phyloP scores from a whole-genome alignment of 1,140 invertebrate genomes.

The Bicyclus anynana region DNA sequence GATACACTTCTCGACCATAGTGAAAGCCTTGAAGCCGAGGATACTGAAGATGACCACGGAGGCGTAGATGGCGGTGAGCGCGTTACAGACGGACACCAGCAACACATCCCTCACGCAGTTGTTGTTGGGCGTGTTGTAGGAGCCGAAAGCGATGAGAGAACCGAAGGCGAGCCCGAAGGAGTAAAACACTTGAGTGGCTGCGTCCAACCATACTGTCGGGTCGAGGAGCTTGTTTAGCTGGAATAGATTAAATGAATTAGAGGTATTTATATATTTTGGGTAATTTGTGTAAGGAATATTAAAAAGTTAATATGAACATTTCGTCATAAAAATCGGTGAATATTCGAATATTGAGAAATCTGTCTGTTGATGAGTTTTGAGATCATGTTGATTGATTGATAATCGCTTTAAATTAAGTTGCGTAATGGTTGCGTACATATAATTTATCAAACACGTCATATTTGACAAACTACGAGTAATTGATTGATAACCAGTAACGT shows the following conservation, averaged over 20 bases:
- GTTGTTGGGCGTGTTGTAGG: constrained; percentile 93
- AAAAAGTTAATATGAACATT: too few relatives aligned
- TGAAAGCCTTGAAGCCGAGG: constrained; percentile 91
- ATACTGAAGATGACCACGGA: constrained; percentile 95
- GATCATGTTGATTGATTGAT: too few relatives aligned
- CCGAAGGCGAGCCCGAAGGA: constrained; percentile 96
- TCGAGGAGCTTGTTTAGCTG: constrained; percentile 88
- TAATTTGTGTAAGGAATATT: too few relatives aligned
- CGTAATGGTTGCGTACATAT: too few relatives aligned
- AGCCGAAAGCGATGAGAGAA: constrained; percentile 93
- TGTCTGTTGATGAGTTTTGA: too few relatives aligned
- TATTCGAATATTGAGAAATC: too few relatives aligned
- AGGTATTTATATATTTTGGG: neutral
- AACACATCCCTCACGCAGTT: constrained; percentile 94
- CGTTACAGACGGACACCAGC: constrained; percentile 93
- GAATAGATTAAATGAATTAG: constrained; percentile 12
- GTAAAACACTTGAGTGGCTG: constrained; percentile 97
- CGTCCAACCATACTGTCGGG: constrained; percentile 94
- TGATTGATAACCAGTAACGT: too few relatives aligned
- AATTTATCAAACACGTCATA: too few relatives aligned
- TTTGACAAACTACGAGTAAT: too few relatives aligned
- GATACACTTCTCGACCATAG: constrained; percentile 88
- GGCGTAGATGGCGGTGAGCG: constrained; percentile 94
- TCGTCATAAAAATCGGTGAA: too few relatives aligned
- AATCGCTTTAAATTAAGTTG: too few relatives aligned